Evolutionary conservation across 2,797 vertebrate species (phyloP).

Genomic region (Coccyzus lansbergi): DNA sequence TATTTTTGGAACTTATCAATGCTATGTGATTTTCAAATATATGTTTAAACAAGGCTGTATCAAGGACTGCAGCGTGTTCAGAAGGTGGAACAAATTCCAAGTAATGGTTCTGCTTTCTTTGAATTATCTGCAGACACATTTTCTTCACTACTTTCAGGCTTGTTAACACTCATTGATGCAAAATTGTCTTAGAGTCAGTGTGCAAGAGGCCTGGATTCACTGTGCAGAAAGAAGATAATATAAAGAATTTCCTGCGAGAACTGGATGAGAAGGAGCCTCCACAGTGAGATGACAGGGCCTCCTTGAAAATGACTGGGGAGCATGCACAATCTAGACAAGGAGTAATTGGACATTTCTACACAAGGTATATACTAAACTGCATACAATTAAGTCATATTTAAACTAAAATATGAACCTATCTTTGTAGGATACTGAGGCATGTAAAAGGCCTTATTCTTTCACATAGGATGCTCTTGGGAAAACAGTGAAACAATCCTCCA

Average conservation of each 20-base stretch:
- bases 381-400: not conserved
- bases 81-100: not conserved
- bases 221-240: not conserved
- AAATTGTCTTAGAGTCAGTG: not conserved
- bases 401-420: not conserved
- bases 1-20: not conserved
- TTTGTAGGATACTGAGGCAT: not conserved
- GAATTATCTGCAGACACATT: not conserved
- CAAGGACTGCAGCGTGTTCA: not conserved
- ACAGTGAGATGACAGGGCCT: not conserved
- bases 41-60: not conserved
- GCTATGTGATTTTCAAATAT: not conserved
- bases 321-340: not conserved
- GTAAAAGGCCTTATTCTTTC: not conserved
- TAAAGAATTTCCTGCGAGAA: not conserved
- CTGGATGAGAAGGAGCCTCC: not conserved
- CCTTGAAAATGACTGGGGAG: not conserved
- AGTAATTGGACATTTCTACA: not conserved
- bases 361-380: not conserved
- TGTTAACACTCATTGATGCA: not conserved
- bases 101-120: not conserved
- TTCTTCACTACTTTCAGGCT: not conserved
- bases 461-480: not conserved
- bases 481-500: not conserved
- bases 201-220: not conserved